Evolutionary conservation across 2,113 vertebrate genomes (phyloP), one percentile per base, ranked within the genome.

Genomic region (Dicrurus megarhynchus): DNA sequence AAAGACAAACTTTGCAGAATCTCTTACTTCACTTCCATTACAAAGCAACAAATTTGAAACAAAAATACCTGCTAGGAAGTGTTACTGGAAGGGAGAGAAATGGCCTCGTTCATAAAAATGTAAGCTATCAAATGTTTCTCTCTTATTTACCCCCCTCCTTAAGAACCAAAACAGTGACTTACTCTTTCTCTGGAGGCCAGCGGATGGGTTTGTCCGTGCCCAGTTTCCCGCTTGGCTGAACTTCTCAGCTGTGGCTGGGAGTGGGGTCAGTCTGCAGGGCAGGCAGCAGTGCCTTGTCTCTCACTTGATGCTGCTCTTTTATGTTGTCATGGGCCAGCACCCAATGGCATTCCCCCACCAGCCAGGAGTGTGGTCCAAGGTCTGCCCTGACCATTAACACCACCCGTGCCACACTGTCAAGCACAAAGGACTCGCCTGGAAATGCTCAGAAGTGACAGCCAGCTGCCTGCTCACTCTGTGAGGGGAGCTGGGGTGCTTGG

Each of bases 221-320:
- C 3, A 9, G 52, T 37, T 88, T 87, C 88, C 87, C 6, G 7
- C 81, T 35, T 83, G 9, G 42, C 61, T 13, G 69, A 68, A 82
- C 65, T 78, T 41, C 95, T 95, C 44, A 61, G 77, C 90, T 85
- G 55, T 8, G 55, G 80, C 82, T 87, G 97, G 95, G 93, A 94
- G 90, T 11, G 26, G 74, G 68, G 80, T 93, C 89, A 86, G 93
- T 94, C 95, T 33, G 63, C 32, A 5, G 87, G 86, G 89, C 89
- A 60, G 87, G 55, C 30, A 10, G 92, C 96, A 96, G 80, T 91
- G 93, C 59, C 83, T 93, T 70, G 71, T 56, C 68, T 89, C 63
- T 70, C 80, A 65, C 94, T 95, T 30, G 20, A 85, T 90, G 89
- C 92, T 94, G 91, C 92, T 89, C 89, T 96, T 95, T 96, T 96